Conservation (phyloP, 2,888 invertebrate genomes). For the Ormyrus thymus region DNA sequence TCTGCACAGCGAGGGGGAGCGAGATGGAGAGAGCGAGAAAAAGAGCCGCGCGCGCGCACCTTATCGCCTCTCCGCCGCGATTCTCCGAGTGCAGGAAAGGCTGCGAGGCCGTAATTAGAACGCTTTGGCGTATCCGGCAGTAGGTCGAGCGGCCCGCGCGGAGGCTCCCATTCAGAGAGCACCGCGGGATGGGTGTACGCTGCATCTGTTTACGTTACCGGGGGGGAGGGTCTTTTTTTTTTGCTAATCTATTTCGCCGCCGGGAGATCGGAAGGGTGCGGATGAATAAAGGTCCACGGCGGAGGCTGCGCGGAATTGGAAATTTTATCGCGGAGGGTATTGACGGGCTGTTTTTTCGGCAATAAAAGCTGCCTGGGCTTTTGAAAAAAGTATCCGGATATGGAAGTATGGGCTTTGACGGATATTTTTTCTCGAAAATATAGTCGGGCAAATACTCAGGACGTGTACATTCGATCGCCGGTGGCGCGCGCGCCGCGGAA, state of each 20-base stretch:
- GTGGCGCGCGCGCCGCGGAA: no score
- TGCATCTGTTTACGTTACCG: background rate
- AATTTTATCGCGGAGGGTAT: no score
- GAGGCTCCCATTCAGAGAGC: constrained; percentile 22
- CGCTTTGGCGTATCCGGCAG: constrained; percentile 36
- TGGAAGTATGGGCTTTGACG: no score
- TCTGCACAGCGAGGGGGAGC: background rate
- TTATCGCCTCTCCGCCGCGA: background rate
- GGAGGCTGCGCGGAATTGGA: background rate
- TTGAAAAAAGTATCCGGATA: no score
- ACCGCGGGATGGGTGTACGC: background rate
- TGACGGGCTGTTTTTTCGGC: no score
- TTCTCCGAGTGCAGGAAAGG: background rate
- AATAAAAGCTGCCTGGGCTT: no score
- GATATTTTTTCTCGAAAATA: no score
- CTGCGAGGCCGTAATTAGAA: constrained; percentile 43
- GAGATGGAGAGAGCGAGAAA: background rate
- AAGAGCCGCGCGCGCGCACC: background rate
- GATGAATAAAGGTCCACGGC: background rate
- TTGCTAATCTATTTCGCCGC: no score
- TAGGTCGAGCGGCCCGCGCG: constrained; percentile 27
- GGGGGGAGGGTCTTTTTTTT: no score
- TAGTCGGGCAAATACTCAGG: no score
- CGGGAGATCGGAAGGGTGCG: background rate
- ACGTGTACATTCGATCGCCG: no score